Conservation (phyloP, 2,797 vertebrate genomes). For the Syndactyla subalaris region DNA sequence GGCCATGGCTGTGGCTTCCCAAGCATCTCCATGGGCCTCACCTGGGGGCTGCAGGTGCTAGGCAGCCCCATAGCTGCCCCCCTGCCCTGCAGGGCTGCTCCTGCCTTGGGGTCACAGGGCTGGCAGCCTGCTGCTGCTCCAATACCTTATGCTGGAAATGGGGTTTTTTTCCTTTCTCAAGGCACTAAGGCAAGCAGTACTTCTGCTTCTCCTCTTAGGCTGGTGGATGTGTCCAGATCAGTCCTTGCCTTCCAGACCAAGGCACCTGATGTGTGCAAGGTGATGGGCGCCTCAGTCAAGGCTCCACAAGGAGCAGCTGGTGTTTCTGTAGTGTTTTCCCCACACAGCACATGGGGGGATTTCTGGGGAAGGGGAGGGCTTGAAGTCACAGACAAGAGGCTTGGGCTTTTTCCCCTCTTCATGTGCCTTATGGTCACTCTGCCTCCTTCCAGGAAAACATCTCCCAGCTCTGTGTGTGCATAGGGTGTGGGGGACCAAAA, state of each 20-base stretch:
- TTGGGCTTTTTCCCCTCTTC: neutral
- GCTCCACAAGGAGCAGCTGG: neutral
- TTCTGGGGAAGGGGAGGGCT: neutral
- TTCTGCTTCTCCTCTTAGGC: neutral
- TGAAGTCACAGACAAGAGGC: fast-evolving
- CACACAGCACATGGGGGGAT: fast-evolving
- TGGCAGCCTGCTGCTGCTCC: fast-evolving
- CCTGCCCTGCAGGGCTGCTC: neutral
- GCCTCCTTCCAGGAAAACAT: neutral
- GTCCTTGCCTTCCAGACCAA: fast-evolving
- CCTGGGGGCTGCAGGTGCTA: neutral
- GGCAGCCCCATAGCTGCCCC: neutral
- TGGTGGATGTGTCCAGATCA: fast-evolving
- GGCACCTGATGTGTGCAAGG: fast-evolving
- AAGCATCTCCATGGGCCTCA: neutral
- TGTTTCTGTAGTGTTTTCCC: neutral
- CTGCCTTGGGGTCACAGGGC: neutral
- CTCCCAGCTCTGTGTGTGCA: neutral
- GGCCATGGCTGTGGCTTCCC: neutral
- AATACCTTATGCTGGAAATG: fast-evolving
- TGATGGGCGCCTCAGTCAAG: fast-evolving
- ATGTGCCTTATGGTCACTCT: fast-evolving
- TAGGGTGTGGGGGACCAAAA: fast-evolving
- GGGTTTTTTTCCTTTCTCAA: neutral
- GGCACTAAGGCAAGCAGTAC: fast-evolving